Conservation (phyloP, 2,888 invertebrate species). For the Romanomermis culicivorax region DNA sequence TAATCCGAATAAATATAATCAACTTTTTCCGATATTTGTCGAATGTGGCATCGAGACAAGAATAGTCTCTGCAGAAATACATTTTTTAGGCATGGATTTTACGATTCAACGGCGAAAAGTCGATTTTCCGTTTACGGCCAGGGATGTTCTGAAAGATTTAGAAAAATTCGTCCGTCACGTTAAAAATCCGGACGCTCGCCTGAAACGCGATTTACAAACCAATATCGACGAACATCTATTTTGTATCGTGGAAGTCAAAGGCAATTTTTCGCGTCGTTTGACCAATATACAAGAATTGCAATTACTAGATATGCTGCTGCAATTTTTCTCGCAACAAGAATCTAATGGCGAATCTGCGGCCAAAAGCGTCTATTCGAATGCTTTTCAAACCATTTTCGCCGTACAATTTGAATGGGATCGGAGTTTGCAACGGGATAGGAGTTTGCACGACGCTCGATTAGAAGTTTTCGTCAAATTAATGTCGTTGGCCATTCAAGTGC, state of each 20-base stretch:
- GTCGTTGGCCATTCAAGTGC: neutral
- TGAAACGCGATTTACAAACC: neutral
- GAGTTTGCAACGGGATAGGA: neutral
- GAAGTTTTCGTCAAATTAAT: neutral
- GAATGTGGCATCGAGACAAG: no score
- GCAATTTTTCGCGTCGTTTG: neutral
- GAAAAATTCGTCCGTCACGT: neutral
- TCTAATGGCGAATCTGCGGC: no score
- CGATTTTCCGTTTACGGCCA: neutral
- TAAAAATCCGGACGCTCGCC: neutral
- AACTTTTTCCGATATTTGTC: no score
- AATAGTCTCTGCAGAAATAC: no score
- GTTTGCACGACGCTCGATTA: neutral
- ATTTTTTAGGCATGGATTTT: no score
- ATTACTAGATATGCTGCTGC: neutral
- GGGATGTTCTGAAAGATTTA: neutral
- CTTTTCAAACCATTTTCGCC: no score
- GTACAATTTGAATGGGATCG: no score
- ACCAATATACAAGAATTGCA: neutral
- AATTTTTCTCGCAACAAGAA: neutral
- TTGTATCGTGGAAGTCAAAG: neutral
- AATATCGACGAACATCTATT: neutral
- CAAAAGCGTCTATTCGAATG: no score
- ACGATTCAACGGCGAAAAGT: neutral
- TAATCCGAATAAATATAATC: no score